These are phyloP conservation scores for Clarias batrachus DNA, from an alignment of 2,113 vertebrate genomes.

Conservation along the genomic window DNA sequence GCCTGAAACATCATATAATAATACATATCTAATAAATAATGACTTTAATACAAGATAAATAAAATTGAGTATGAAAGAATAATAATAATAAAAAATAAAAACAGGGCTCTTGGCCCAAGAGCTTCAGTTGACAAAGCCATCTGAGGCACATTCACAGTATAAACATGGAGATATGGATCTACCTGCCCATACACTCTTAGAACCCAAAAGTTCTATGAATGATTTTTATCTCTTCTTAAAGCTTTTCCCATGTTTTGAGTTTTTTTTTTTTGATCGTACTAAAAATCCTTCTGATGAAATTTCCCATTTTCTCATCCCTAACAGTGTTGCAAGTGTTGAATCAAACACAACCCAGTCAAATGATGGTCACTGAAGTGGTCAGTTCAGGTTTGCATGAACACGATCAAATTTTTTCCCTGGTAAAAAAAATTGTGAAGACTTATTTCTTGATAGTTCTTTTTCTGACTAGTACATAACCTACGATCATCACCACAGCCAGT, in stretches of 20 bases:
- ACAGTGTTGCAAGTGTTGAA: not conserved
- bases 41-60: conserved; percentile 24
- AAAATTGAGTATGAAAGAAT: not conserved
- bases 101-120: not conserved
- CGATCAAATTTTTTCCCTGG: not conserved
- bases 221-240: not conserved
- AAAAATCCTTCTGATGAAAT: not conserved
- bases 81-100: not conserved
- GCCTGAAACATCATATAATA: not conserved
- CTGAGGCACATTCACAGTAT: conserved; percentile 26
- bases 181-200: not conserved
- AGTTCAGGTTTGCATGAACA: not conserved
- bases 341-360: not conserved
- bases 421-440: not conserved
- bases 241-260: not conserved
- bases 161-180: conserved; percentile 1
- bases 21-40: conserved; percentile 31
- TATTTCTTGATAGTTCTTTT: conserved; percentile 19
- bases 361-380: not conserved
- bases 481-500: conserved; percentile 35
- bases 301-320: not conserved
- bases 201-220: not conserved
- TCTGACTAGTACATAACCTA: not conserved
- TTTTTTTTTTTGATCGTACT: not conserved
- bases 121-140: not conserved